Base-by-base conservation (phyloP, 2,797 vertebrate species). In the Myotis myotis region DNA sequence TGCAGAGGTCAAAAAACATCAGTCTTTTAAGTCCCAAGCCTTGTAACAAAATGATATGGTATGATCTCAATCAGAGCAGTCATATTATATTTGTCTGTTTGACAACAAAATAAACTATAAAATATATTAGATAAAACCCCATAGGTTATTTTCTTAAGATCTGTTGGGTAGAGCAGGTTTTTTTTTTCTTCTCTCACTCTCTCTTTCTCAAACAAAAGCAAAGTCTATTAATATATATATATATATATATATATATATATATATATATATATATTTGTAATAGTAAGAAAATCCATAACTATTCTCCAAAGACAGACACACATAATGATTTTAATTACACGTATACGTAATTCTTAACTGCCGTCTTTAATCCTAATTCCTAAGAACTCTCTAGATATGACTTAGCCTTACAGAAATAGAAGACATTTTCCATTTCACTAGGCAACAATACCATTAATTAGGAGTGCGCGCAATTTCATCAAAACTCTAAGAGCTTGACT, bases 31-130 rank as follows among this genome's bases (percentile, higher is more conserved):
- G 11, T 89, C 23, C 20, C 19, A 93, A 57, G 1, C 20, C 8
- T 93, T 95, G 4, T 57, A 89, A 49, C 70, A 78, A 95, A 95
- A 57, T 64, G 7, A 4, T 64, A 91, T 33, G 9, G 7, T 95
- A 49, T 33, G 8, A 60, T 85, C 94, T 5, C 72, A 41, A 47
- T n/a, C 0, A 4, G 55, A 92, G 1, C 6, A 53, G 30, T 11
- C 0, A 7, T 55, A 80, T 47, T 66, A 30, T 47, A 17, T 51
- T 75, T 25, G 91, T 89, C n/a, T 79, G 44, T 80, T 51, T 95
- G 80, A 2, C 22, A 49, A 36, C 83, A 81, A 85, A 74, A 70
- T 71, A 94, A 94, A 47, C 6, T 57, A 47, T 16, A 12, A 93
- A 68, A 85, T 30, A 30, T 41, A 70, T 83, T 88, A 62, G 92